These are phyloP conservation scores for Styela clava DNA, from an alignment of 23 tunicate genomes.

Conservation along the genomic window DNA sequence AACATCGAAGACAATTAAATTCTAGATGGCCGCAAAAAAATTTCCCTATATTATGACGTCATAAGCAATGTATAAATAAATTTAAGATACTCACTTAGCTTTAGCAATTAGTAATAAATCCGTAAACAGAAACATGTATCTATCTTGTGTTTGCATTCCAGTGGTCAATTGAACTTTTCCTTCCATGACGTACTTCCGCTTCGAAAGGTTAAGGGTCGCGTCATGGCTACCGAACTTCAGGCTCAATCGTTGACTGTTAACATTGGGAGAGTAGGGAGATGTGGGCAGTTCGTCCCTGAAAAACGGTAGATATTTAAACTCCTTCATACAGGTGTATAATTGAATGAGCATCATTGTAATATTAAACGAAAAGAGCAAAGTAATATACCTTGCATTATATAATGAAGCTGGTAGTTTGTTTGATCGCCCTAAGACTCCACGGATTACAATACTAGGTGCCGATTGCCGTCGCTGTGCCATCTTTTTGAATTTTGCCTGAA, in stretches of 20 bases:
- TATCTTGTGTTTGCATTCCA: constrained; percentile 39
- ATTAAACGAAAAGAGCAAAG: no score
- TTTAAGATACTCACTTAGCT: constrained; percentile 31
- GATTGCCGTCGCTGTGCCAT: constrained; percentile 54
- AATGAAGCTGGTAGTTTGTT: constrained; percentile 1
- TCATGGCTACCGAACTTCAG: constrained; percentile 22
- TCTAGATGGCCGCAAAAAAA: no score
- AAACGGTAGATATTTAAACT: neutral
- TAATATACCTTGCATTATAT: neutral
- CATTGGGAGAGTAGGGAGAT: constrained; percentile 4
- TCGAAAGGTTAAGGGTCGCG: constrained; percentile 26
- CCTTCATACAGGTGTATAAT: neutral
- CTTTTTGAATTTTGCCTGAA: constrained; percentile 47
- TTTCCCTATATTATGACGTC: no score
- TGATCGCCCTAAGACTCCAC: constrained; percentile 36
- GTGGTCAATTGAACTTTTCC: constrained; percentile 39
- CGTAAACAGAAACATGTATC: constrained; percentile 47
- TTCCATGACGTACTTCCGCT: constrained; percentile 37
- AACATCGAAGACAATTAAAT: no score
- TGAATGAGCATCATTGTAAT: neutral
- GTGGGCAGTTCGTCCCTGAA: constrained; percentile 14
- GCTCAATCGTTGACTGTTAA: constrained; percentile 22
- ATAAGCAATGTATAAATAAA: no score
- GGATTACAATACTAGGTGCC: constrained; percentile 38
- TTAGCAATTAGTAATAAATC: constrained; percentile 35